Evolutionary conservation across 2,797 vertebrate species (phyloP).

Genomic region (Calcarius lapponicus): DNA sequence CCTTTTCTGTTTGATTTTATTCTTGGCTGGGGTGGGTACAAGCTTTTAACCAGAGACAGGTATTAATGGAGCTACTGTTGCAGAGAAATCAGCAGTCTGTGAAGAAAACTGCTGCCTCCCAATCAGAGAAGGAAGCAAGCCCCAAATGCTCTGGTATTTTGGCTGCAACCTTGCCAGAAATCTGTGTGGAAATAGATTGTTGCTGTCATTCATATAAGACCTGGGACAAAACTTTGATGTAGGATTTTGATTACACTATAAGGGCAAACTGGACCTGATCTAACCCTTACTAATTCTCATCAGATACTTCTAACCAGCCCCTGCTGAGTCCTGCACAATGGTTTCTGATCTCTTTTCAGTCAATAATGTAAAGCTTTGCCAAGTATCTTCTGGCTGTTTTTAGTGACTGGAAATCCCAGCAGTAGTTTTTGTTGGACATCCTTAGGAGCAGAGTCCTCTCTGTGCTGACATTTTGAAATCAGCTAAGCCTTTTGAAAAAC

Average conservation of each 20-base stretch:
- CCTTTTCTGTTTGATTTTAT: slow-evolving; percentile 25
- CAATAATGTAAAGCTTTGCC: background rate
- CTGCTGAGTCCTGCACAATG: background rate
- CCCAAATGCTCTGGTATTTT: background rate
- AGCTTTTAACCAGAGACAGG: slow-evolving; percentile 7
- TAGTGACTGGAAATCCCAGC: background rate
- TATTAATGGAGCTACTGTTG: slow-evolving; percentile 41
- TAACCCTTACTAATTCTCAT: background rate
- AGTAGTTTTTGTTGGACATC: background rate
- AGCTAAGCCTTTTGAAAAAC: background rate
- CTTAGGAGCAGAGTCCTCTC: background rate
- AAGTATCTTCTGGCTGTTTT: background rate
- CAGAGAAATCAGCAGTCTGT: slow-evolving; percentile 39
- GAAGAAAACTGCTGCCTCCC: slow-evolving; percentile 19
- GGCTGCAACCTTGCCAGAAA: background rate
- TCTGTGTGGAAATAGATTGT: background rate
- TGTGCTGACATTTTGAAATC: background rate
- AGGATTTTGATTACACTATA: background rate
- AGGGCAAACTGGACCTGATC: background rate
- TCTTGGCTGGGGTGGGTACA: background rate
- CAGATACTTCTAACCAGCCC: background rate
- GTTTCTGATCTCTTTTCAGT: background rate
- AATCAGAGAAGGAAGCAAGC: background rate
- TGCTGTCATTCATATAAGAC: background rate
- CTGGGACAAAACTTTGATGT: background rate